A percentile compares a stretch with the other conserved stretches of the same genome.
Conservation (phyloP, 2,888 invertebrate species). For the Cataglyphis cursor region DNA sequence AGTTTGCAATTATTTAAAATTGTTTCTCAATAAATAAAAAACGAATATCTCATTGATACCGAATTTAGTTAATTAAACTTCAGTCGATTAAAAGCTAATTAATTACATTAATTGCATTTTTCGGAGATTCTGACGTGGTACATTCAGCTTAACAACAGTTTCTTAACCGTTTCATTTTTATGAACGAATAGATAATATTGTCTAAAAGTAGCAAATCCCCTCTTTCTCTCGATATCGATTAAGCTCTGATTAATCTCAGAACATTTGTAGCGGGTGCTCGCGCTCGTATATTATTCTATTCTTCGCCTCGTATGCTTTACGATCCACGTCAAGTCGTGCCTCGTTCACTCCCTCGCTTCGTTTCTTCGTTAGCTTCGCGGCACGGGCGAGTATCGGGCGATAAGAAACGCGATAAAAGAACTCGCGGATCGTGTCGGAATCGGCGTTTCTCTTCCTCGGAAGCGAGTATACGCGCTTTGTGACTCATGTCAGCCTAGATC, state of each 20-base stretch:
- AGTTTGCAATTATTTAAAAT: not conserved
- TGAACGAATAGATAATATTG: not conserved
- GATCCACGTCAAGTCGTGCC: not conserved
- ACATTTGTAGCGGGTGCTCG: constrained; percentile 65
- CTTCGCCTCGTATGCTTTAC: constrained; percentile 19
- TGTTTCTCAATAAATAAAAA: not conserved
- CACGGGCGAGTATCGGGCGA: not conserved
- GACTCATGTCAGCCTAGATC: constrained; percentile 8
- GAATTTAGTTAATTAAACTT: not conserved
- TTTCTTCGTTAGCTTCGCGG: not conserved
- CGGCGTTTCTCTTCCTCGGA: not conserved
- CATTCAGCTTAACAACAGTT: not conserved
- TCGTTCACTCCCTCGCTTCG: not conserved
- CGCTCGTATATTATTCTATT: constrained; percentile 72
- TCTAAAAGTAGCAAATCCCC: not conserved
- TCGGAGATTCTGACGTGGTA: not conserved
- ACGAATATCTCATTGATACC: not conserved
- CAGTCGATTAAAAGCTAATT: not conserved
- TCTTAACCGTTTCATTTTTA: constrained; percentile 14
- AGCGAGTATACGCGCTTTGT: not conserved
- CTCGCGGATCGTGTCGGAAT: not conserved
- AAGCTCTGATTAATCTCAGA: constrained; percentile 45
- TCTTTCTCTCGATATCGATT: constrained; percentile 25
- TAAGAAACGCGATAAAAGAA: constrained; percentile 1
- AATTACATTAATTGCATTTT: not conserved